These are phyloP conservation scores for Bovichtus variegatus DNA, from an alignment of 2,797 vertebrate genomes.

Conservation along the genomic window DNA sequence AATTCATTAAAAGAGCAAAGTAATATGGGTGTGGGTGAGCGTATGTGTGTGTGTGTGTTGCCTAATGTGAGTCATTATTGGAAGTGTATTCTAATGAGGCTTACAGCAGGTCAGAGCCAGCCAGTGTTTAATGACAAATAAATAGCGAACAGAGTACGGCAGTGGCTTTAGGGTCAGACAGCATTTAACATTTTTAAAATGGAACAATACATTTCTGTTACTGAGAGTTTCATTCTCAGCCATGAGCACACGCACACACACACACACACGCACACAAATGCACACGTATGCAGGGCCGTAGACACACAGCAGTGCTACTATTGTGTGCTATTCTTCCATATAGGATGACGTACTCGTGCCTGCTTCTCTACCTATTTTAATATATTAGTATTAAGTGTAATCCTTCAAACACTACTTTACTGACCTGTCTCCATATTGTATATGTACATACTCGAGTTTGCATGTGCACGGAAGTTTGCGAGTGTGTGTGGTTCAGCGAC, in stretches of 20 bases:
- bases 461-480: background rate
- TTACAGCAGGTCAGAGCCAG: conserved; percentile 66
- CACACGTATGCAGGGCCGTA: background rate
- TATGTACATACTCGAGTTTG: background rate
- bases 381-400: background rate
- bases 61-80: conserved; percentile 65
- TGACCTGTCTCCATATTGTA: background rate
- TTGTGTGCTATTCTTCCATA: background rate
- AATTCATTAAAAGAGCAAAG: conserved; percentile 46
- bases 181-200: conserved; percentile 51
- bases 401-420: conserved; percentile 3
- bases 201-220: conserved; percentile 13
- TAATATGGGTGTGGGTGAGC: conserved; percentile 25
- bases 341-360: background rate
- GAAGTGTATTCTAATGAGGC: conserved; percentile 71
- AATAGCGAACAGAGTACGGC: conserved; percentile 49
- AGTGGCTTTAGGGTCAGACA: conserved; percentile 43
- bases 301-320: background rate
- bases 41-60: conserved; percentile 9
- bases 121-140: conserved; percentile 72
- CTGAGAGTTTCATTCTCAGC: conserved; percentile 5
- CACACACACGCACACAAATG: background rate
- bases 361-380: background rate
- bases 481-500: conserved; percentile 12
- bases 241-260: background rate